Conservation (phyloP, 2,888 invertebrate genomes). For the Drosophila setosimentum region DNA sequence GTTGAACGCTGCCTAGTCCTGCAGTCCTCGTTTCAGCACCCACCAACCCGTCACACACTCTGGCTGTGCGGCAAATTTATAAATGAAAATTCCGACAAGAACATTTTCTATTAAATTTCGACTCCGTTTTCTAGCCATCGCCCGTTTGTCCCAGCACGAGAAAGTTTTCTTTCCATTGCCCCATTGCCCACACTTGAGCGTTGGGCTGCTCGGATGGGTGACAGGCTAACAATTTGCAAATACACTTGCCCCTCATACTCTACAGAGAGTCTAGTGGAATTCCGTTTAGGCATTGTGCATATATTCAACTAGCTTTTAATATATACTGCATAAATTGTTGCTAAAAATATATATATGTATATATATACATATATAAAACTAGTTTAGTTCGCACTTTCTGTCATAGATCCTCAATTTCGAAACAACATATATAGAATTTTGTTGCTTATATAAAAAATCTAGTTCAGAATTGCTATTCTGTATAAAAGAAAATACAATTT, state of each 20-base stretch:
- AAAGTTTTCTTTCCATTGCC: slow-evolving; percentile 74
- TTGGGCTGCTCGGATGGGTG: slow-evolving; percentile 38
- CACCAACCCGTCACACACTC: background rate
- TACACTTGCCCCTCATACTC: slow-evolving; percentile 30
- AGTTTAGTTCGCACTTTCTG: background rate
- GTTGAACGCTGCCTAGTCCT: slow-evolving; percentile 46
- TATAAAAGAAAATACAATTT: background rate
- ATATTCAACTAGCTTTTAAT: background rate
- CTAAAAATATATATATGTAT: too few relatives aligned
- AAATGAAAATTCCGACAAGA: slow-evolving; percentile 83
- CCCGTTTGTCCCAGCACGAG: slow-evolving; percentile 61
- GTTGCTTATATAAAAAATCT: background rate
- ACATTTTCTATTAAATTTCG: slow-evolving; percentile 81
- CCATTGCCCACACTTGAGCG: slow-evolving; percentile 29
- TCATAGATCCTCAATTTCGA: background rate
- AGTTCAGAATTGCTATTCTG: background rate
- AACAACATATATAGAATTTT: background rate
- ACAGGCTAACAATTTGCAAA: slow-evolving; percentile 40
- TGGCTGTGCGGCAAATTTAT: slow-evolving; percentile 67
- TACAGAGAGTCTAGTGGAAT: background rate
- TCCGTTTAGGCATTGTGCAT: background rate
- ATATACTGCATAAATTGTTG: background rate
- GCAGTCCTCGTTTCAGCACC: background rate
- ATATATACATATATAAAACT: background rate
- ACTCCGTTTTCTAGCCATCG: slow-evolving; percentile 57